phyloP scores from a whole-genome alignment of 2,113 vertebrate genomes.

The Spea bombifrons region DNA sequence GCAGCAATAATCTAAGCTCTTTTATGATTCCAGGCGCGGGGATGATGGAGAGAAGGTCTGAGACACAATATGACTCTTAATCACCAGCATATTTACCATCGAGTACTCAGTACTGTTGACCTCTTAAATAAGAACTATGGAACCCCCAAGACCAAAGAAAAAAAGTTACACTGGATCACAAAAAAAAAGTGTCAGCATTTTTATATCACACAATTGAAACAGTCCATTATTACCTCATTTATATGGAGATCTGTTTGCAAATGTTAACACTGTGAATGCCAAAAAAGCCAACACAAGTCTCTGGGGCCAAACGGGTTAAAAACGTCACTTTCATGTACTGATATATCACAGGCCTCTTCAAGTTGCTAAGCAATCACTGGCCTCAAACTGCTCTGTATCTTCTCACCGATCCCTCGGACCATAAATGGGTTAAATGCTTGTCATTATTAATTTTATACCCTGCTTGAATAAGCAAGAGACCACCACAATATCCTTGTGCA shows the following conservation, averaged over 20 bases:
- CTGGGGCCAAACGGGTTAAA: too few species aligned
- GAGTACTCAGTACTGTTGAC: background rate
- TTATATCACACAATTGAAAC: too few species aligned
- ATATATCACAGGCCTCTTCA: background rate
- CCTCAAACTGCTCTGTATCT: background rate
- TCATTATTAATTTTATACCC: background rate
- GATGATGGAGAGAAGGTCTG: background rate
- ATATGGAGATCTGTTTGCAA: too few species aligned
- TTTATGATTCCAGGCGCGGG: background rate
- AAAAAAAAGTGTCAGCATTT: background rate
- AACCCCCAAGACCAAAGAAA: background rate
- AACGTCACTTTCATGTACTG: background rate
- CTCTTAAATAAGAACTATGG: background rate
- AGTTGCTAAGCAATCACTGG: background rate
- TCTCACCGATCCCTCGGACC: background rate
- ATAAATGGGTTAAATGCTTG: background rate
- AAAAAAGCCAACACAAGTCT: too few species aligned
- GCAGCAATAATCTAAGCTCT: background rate
- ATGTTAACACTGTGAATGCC: too few species aligned
- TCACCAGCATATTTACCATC: background rate
- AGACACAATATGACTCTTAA: background rate
- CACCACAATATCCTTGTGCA: constrained; percentile 50
- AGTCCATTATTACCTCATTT: too few species aligned
- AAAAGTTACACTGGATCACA: background rate
- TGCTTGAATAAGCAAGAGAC: background rate